Percentiles rank a stretch among this genome's conserved stretches.
These are phyloP conservation scores for Corynorhinus townsendii DNA, from an alignment of 2,113 vertebrate species.

Conservation along the genomic window DNA sequence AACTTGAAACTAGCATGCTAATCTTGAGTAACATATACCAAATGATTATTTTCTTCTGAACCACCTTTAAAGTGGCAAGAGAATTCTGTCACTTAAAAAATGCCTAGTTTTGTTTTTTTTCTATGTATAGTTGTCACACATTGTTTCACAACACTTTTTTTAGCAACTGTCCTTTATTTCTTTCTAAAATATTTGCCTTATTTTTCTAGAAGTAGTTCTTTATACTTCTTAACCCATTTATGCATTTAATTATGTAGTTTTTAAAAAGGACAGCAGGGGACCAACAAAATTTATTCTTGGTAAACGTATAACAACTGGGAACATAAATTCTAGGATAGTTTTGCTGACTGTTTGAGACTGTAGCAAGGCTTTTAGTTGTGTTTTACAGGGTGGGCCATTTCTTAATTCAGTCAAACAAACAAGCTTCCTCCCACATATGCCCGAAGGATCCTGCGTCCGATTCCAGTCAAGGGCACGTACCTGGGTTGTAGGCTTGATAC, in stretches of 20 bases:
- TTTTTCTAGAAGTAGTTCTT: neutral
- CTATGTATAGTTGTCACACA: neutral
- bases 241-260: neutral
- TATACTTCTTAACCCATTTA: neutral
- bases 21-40: neutral
- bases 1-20: neutral
- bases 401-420: neutral
- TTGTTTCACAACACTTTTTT: neutral
- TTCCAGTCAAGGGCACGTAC: too few relatives aligned
- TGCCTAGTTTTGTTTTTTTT: neutral
- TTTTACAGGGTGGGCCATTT: neutral
- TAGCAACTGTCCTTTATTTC: neutral
- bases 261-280: neutral
- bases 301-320: neutral
- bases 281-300: neutral
- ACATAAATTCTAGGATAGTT: neutral
- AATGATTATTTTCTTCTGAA: neutral
- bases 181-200: neutral
- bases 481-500: too few relatives aligned
- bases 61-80: neutral
- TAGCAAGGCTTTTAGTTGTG: neutral
- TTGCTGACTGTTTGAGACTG: neutral
- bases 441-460: too few relatives aligned
- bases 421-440: neutral
- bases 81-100: neutral